These are phyloP conservation scores for Drosophila melanica DNA, from an alignment of 1,140 invertebrate species.

Conservation along the genomic window DNA sequence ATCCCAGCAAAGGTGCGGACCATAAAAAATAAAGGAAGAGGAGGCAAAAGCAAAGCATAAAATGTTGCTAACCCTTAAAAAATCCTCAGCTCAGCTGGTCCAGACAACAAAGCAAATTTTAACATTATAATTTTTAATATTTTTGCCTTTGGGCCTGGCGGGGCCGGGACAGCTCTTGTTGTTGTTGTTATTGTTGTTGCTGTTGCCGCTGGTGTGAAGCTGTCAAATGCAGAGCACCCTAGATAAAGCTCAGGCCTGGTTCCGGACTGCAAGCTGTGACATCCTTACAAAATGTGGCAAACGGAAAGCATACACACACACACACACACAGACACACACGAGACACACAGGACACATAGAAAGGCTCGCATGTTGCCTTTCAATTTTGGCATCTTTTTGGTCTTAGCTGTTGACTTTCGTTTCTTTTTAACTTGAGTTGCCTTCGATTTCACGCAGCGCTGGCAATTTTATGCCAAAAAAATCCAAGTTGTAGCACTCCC, in stretches of 20 bases:
- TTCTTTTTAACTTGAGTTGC: slow-evolving; percentile 67
- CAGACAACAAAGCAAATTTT: slow-evolving; percentile 79
- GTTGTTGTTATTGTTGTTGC: slow-evolving; percentile 38
- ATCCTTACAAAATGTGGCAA: slow-evolving; percentile 74
- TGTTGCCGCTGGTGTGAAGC: slow-evolving; percentile 69
- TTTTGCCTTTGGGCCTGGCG: slow-evolving; percentile 69
- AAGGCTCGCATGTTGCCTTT: slow-evolving; percentile 65
- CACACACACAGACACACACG: slow-evolving; percentile 10
- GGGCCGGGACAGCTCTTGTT: slow-evolving; percentile 15
- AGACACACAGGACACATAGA: slow-evolving; percentile 26
- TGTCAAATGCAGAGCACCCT: slow-evolving; percentile 73
- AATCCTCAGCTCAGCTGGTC: slow-evolving; percentile 52
- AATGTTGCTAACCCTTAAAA: slow-evolving; percentile 64
- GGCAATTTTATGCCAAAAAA: slow-evolving; percentile 69
- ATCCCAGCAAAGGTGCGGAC: slow-evolving; percentile 57
- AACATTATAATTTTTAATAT: slow-evolving; percentile 83
- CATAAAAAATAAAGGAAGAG: slow-evolving; percentile 60
- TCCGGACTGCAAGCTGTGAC: slow-evolving; percentile 71
- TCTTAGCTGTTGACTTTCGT: slow-evolving; percentile 76
- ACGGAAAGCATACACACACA: slow-evolving; percentile 34
- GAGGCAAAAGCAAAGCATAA: slow-evolving; percentile 31
- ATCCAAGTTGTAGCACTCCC: slow-evolving; percentile 20
- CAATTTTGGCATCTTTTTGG: slow-evolving; percentile 74
- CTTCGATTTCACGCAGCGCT: slow-evolving; percentile 81
- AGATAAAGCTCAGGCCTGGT: slow-evolving; percentile 47